phyloP scores from a whole-genome alignment of 1,140 invertebrate species.

The Acromyrmex heyeri region DNA sequence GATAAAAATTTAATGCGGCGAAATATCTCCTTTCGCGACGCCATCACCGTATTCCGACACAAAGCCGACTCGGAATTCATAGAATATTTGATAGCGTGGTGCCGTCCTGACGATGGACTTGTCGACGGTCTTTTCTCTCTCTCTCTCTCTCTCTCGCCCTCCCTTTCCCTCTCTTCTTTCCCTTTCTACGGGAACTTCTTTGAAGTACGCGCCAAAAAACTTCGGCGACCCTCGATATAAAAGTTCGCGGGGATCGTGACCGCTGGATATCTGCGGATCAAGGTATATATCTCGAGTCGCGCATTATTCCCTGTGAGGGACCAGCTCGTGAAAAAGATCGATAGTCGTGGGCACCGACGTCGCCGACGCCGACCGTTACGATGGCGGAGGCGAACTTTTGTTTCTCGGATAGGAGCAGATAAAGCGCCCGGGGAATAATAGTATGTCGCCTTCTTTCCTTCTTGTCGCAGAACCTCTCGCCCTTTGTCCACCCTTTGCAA shows the following conservation, averaged over 20 bases:
- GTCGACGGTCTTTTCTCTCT: slow-evolving; percentile 54
- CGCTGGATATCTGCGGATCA: slow-evolving; percentile 79
- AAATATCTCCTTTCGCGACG: slow-evolving; percentile 65
- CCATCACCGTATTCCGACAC: slow-evolving; percentile 57
- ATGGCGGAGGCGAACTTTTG: slow-evolving; percentile 72
- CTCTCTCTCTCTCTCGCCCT: background rate
- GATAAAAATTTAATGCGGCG: slow-evolving; percentile 74
- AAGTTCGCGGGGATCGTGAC: slow-evolving; percentile 78
- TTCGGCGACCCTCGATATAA: slow-evolving; percentile 76
- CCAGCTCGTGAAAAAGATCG: slow-evolving; percentile 79
- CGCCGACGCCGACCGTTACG: background rate
- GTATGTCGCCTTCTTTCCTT: slow-evolving; percentile 47
- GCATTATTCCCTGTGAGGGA: slow-evolving; percentile 82
- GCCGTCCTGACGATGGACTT: slow-evolving; percentile 66
- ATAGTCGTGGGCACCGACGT: slow-evolving; percentile 73
- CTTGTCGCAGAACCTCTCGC: slow-evolving; percentile 29
- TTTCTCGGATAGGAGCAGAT: slow-evolving; percentile 68
- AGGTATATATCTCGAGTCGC: slow-evolving; percentile 77
- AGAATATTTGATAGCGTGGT: slow-evolving; percentile 81
- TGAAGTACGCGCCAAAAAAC: slow-evolving; percentile 75
- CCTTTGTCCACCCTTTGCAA: background rate
- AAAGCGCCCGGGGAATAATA: slow-evolving; percentile 75
- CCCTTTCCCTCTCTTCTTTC: background rate
- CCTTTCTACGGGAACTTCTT: slow-evolving; percentile 66
- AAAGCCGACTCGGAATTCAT: slow-evolving; percentile 81